Evolutionary conservation across 2,797 vertebrate genomes (phyloP).

Genomic region (Mormyrops attenuatus): DNA sequence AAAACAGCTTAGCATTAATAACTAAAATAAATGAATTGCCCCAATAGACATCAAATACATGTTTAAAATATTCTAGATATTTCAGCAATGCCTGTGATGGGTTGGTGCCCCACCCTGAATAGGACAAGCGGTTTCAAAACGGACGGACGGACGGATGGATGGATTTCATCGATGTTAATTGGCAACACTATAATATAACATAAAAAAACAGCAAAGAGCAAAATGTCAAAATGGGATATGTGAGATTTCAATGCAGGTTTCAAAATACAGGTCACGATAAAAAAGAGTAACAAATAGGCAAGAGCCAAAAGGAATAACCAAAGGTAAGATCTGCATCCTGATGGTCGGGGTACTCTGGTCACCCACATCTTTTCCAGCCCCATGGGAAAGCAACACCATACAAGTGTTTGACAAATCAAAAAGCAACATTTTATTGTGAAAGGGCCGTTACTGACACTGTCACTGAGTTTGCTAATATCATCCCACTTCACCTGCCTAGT

Average conservation of each 20-base stretch:
- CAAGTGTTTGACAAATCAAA: background rate
- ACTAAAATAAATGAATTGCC: background rate
- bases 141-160: background rate
- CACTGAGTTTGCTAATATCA: slow-evolving; percentile 4
- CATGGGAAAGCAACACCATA: background rate
- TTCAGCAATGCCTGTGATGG: background rate
- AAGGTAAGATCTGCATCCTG: background rate
- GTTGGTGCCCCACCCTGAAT: too few relatives aligned
- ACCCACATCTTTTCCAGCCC: background rate
- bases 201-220: background rate
- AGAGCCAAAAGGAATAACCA: background rate
- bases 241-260: background rate
- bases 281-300: background rate
- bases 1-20: background rate
- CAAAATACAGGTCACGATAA: background rate
- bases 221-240: background rate
- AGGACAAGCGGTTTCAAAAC: too few relatives aligned
- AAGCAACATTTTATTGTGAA: background rate
- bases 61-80: background rate
- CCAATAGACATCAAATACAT: background rate
- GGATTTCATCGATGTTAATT: background rate
- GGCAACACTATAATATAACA: background rate
- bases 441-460: background rate
- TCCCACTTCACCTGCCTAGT: background rate
- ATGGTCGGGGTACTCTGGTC: background rate